These are phyloP conservation scores for Hydropsyche tenuis DNA, from an alignment of 1,140 invertebrate genomes.

Conservation along the genomic window DNA sequence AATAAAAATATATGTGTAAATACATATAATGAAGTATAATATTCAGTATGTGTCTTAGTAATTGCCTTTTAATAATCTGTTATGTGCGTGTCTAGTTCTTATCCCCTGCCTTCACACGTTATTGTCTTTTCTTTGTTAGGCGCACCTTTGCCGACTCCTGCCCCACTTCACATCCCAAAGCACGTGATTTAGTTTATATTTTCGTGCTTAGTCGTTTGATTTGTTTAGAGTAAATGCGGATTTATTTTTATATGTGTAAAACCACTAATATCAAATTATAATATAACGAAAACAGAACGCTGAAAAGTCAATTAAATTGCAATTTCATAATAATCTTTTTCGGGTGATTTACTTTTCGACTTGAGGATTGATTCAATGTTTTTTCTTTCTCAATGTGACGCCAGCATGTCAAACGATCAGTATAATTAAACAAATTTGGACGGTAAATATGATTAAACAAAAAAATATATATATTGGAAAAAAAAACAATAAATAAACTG, in stretches of 20 bases:
- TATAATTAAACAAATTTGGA: background rate
- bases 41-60: constrained; percentile 12
- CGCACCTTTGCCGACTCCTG: background rate
- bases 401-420: constrained; percentile 17
- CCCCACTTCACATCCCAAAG: background rate
- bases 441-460: background rate
- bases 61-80: constrained; percentile 15
- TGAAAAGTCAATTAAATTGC: constrained; percentile 18
- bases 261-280: too few relatives aligned
- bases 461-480: too few relatives aligned
- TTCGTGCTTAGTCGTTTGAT: too few relatives aligned
- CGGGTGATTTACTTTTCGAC: too few relatives aligned
- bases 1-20: background rate
- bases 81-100: background rate
- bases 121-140: background rate
- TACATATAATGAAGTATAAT: background rate
- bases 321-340: too few relatives aligned
- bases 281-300: background rate
- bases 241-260: too few relatives aligned
- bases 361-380: too few relatives aligned
- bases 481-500: constrained; percentile 9
- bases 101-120: background rate
- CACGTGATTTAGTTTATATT: too few relatives aligned
- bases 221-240: too few relatives aligned
- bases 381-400: background rate